Evolutionary conservation across 2,113 vertebrate species (phyloP).

Genomic region (Platycercus adscitus): DNA sequence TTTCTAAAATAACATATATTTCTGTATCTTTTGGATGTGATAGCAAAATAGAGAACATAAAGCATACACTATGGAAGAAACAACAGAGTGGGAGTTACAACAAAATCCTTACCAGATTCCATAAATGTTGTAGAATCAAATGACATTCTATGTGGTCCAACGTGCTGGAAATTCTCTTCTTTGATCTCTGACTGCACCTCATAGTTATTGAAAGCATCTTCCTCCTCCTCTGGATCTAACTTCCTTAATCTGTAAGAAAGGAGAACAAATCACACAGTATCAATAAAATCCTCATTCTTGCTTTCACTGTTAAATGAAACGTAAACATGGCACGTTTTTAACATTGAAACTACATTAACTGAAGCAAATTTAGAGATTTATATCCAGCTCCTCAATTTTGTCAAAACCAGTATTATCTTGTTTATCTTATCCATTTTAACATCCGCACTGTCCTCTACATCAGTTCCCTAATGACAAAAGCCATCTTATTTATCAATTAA

Average conservation of each 20-base stretch:
- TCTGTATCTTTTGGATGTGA: background rate
- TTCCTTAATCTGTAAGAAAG: slow-evolving; percentile 84
- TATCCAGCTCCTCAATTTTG: background rate
- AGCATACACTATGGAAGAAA: background rate
- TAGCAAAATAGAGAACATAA: background rate
- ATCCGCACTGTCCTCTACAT: background rate
- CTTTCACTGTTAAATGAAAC: background rate
- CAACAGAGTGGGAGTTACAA: background rate
- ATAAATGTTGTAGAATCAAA: slow-evolving; percentile 86
- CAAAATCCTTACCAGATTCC: slow-evolving; percentile 84
- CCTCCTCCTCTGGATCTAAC: slow-evolving; percentile 91
- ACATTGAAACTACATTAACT: background rate
- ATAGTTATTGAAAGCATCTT: slow-evolving; percentile 88
- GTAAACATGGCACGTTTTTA: background rate
- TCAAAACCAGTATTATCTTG: background rate
- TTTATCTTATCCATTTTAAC: background rate
- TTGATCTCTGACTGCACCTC: slow-evolving; percentile 86
- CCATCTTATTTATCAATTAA: background rate
- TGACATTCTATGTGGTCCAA: slow-evolving; percentile 75
- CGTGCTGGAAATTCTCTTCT: slow-evolving; percentile 77
- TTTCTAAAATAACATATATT: background rate
- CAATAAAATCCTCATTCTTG: background rate
- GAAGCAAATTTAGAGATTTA: background rate
- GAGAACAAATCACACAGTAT: accelerated
- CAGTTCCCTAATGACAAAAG: background rate